Conservation (phyloP, 2,888 invertebrate species). For the Cryptosula pallasiana region DNA sequence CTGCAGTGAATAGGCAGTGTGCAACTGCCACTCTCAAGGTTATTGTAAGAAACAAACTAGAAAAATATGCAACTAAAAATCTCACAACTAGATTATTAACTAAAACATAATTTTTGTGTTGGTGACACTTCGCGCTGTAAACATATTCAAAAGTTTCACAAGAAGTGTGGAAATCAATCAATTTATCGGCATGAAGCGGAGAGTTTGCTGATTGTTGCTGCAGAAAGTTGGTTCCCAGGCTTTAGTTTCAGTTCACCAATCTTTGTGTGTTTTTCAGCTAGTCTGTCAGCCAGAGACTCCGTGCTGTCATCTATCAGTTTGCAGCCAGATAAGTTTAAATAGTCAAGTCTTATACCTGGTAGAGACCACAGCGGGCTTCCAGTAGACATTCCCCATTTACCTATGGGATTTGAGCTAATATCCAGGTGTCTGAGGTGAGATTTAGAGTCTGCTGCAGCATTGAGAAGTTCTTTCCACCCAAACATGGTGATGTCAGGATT, state of each 20-base stretch:
- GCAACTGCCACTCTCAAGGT: too few relatives aligned
- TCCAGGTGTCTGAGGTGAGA: not conserved
- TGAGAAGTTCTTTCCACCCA: conserved; percentile 12
- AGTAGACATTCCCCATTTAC: not conserved
- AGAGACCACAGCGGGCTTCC: not conserved
- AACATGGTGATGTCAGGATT: not conserved
- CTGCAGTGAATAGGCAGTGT: too few relatives aligned
- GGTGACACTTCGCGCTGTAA: too few relatives aligned
- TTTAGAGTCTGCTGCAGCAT: not conserved
- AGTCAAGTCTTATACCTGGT: not conserved
- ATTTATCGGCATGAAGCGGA: not conserved
- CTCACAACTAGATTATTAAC: too few relatives aligned
- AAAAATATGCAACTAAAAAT: too few relatives aligned
- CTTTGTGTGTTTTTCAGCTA: not conserved
- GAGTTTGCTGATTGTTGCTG: not conserved
- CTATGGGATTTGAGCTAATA: conserved; percentile 16
- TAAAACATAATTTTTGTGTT: too few relatives aligned
- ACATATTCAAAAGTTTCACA: not conserved
- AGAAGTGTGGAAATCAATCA: not conserved
- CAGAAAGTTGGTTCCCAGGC: not conserved
- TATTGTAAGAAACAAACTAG: too few relatives aligned
- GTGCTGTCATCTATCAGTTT: not conserved
- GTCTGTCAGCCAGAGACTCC: not conserved
- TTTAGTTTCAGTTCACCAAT: not conserved
- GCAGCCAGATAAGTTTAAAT: conserved; percentile 5